A percentile compares a stretch with the other conserved stretches of the same genome.
These are phyloP conservation scores for Gymnodraco acuticeps DNA, from an alignment of 2,797 vertebrate species.

Conservation along the genomic window DNA sequence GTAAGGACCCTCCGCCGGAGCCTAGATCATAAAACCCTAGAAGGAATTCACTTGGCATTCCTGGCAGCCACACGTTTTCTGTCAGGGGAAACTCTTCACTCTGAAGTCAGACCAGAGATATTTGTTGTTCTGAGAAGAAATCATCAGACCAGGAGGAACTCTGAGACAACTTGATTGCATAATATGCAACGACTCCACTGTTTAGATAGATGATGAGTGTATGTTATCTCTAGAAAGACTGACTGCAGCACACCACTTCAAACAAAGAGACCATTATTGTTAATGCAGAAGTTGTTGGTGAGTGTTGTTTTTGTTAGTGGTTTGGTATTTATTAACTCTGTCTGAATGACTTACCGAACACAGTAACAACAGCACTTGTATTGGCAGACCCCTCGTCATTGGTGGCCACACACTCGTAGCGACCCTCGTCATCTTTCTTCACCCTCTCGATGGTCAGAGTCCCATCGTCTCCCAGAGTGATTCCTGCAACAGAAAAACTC, in stretches of 20 bases:
- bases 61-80: slow-evolving; percentile 68
- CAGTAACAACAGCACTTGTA: slow-evolving; percentile 87
- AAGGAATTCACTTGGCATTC: slow-evolving; percentile 82
- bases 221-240: slow-evolving; percentile 9
- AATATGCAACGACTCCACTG: slow-evolving; percentile 16
- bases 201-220: slow-evolving; percentile 16
- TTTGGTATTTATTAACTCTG: background rate
- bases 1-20: slow-evolving; percentile 70
- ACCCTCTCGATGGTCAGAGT: slow-evolving; percentile 90
- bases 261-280: background rate
- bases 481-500: slow-evolving; percentile 81
- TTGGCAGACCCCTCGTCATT: slow-evolving; percentile 87
- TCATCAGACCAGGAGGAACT: slow-evolving; percentile 35
- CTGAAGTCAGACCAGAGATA: slow-evolving; percentile 59
- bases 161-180: slow-evolving; percentile 31
- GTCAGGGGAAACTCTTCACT: slow-evolving; percentile 60
- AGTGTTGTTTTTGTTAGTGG: background rate
- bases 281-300: background rate
- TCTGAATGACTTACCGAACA: slow-evolving; percentile 85
- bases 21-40: slow-evolving; percentile 76
- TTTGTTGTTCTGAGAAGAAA: slow-evolving; percentile 66
- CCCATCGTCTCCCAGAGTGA: slow-evolving; percentile 85
- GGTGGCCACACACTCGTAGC: slow-evolving; percentile 89
- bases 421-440: slow-evolving; percentile 94
- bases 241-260: slow-evolving; percentile 14